A percentile compares a stretch with the other conserved stretches of the same genome.
Evolutionary conservation across 2,888 invertebrate species (phyloP).

Genomic region (Baronia brevicornis): DNA sequence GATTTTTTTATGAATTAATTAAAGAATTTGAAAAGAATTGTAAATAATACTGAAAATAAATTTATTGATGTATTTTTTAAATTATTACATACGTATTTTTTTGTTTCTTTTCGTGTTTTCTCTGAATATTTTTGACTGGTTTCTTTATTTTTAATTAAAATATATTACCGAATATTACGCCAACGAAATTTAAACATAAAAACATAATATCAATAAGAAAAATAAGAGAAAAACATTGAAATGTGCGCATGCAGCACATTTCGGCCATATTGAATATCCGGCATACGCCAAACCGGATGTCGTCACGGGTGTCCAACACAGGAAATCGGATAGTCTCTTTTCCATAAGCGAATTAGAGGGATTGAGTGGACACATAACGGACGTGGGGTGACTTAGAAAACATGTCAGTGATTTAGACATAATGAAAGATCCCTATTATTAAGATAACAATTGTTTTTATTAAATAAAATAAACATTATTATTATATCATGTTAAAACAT

Average conservation of each 20-base stretch:
- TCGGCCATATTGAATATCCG: slow-evolving; percentile 47
- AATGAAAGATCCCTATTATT: slow-evolving; percentile 18
- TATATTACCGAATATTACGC: too few relatives aligned
- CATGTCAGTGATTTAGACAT: slow-evolving; percentile 41
- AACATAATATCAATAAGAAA: slow-evolving; percentile 7
- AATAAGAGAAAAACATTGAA: background rate
- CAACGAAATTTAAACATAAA: too few relatives aligned
- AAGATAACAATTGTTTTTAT: slow-evolving; percentile 19
- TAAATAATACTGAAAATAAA: too few relatives aligned
- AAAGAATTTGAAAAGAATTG: too few relatives aligned
- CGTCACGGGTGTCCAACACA: slow-evolving; percentile 46
- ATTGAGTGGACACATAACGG: slow-evolving; percentile 31
- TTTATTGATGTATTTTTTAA: too few relatives aligned
- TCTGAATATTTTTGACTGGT: too few relatives aligned
- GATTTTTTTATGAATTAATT: too few relatives aligned
- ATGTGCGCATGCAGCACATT: slow-evolving; percentile 14
- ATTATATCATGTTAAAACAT: too few relatives aligned
- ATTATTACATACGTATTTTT: too few relatives aligned
- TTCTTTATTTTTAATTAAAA: too few relatives aligned
- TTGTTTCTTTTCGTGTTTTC: too few relatives aligned
- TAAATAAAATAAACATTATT: slow-evolving; percentile 6
- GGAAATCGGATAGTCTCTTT: slow-evolving; percentile 63
- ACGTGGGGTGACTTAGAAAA: slow-evolving; percentile 21
- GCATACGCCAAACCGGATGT: slow-evolving; percentile 49
- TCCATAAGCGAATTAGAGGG: slow-evolving; percentile 72